Evolutionary conservation across 2,797 vertebrate species (phyloP).

Genomic region (Enteromius unitaeniatus): DNA sequence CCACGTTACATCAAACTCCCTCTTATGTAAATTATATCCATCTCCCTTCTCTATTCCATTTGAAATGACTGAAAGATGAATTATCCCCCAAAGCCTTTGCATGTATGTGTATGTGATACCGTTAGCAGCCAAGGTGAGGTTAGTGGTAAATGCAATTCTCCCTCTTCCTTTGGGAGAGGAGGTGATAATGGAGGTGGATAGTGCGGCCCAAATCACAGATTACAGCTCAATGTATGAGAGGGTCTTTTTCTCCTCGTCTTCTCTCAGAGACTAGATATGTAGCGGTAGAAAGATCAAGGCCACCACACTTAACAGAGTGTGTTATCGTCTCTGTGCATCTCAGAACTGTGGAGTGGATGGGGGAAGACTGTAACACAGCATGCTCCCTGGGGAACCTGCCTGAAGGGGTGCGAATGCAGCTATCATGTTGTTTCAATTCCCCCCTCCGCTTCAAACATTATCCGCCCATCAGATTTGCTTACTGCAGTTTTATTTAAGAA

Average conservation of each 20-base stretch:
- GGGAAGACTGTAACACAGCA: constrained; percentile 30
- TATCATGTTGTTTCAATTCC: constrained; percentile 49
- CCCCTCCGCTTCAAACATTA: constrained; percentile 54
- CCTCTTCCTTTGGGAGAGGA: constrained; percentile 55
- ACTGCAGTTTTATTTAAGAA: constrained; percentile 42
- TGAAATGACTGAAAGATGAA: constrained; percentile 57
- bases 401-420: constrained; percentile 52
- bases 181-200: constrained; percentile 62
- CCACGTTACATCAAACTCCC: neutral
- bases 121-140: constrained; percentile 46
- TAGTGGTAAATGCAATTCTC: constrained; percentile 53
- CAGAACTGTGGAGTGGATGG: constrained; percentile 34
- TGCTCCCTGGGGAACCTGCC: constrained; percentile 29
- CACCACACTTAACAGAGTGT: constrained; percentile 41
- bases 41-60: constrained; percentile 57
- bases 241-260: constrained; percentile 47
- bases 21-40: neutral
- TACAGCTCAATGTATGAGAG: constrained; percentile 56
- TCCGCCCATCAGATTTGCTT: constrained; percentile 49
- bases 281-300: constrained; percentile 57
- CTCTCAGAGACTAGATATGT: constrained; percentile 48
- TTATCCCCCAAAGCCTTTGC: constrained; percentile 60
- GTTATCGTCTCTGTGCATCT: constrained; percentile 42
- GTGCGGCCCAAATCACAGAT: constrained; percentile 55
- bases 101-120: constrained; percentile 27